phyloP scores from a whole-genome alignment of 2,113 vertebrate species.

The Laterallus jamaicensis region DNA sequence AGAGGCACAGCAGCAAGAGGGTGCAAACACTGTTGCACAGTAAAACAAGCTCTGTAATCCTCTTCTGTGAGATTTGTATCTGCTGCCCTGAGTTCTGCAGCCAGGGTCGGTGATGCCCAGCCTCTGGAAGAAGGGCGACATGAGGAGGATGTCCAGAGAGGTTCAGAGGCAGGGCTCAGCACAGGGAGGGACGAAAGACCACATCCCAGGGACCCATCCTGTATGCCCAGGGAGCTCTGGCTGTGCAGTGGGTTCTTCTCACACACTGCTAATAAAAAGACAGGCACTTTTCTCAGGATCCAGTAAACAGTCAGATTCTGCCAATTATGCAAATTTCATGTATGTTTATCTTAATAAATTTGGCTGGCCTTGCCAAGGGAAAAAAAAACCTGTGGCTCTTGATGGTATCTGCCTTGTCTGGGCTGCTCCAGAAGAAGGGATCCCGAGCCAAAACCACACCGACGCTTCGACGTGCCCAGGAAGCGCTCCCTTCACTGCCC shows the following conservation, averaged over 20 bases:
- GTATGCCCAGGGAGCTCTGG: accelerated
- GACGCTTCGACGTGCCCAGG: accelerated
- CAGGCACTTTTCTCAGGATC: not conserved
- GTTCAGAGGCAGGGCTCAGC: accelerated
- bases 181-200: not conserved
- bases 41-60: not conserved
- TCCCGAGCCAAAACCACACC: not conserved
- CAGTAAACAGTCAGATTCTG: not conserved
- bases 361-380: not conserved
- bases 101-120: not conserved
- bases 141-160: not conserved
- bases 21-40: not conserved
- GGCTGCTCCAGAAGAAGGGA: not conserved
- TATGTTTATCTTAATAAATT: not conserved
- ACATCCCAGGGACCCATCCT: not conserved
- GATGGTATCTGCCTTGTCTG: accelerated
- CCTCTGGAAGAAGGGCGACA: not conserved
- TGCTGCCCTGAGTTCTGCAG: not conserved
- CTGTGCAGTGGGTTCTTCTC: not conserved
- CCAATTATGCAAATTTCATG: not conserved
- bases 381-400: not conserved
- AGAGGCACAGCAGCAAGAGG: not conserved
- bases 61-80: not conserved
- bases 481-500: not conserved
- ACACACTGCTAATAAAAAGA: not conserved